Base-by-base conservation (phyloP, 1,140 invertebrate genomes). In the Augochlora pura region DNA sequence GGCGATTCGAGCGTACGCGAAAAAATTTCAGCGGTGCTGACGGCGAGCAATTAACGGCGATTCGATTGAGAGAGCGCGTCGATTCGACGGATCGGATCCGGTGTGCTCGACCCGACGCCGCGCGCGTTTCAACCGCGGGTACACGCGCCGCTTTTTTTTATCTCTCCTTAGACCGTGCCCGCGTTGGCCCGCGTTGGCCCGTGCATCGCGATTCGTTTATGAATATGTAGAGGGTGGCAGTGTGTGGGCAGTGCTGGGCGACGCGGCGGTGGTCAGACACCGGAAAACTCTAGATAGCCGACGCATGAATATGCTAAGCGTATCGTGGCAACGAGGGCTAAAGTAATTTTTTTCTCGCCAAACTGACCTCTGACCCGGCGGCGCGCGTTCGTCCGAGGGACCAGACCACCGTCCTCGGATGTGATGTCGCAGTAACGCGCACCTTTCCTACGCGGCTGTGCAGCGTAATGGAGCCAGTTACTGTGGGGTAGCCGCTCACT, bases 221-320 rank as follows among this genome's bases (percentile, higher is more conserved):
- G 88, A 88, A 89, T 89, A 89, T 88, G 86, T 88, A 88, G 73
- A 80, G 73, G 63, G 23, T 70, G 70, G 70, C 42, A 42, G 5
- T 27, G 39, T 63, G n/a, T n/a, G n/a, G 21, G 32, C 52, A 46
- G 75, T 79, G 80, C 76, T 70, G 70, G 70, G 83, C 85, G 86
- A 84, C 88, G 67, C 74, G 83, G 76, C 72, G 76, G 82, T 88
- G 85, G 86, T 88, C 87, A 89, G 88, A 89, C 85, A 87, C 86
- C 83, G 86, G 88, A 89, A 89, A 88, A 88, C 87, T 88, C 76
- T 67, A 76, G 80, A 87, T 86, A 87, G 78, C 72, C 46, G 60
- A 75, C 49, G 69, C 81, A 88, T 88, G 87, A 89, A 89, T 88
- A 88, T 86, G 86, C 86, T 86, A 88, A 87, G 80, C 85, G 83